phyloP scores from a whole-genome alignment of 2,888 invertebrate genomes.

The Empis stercorea region DNA sequence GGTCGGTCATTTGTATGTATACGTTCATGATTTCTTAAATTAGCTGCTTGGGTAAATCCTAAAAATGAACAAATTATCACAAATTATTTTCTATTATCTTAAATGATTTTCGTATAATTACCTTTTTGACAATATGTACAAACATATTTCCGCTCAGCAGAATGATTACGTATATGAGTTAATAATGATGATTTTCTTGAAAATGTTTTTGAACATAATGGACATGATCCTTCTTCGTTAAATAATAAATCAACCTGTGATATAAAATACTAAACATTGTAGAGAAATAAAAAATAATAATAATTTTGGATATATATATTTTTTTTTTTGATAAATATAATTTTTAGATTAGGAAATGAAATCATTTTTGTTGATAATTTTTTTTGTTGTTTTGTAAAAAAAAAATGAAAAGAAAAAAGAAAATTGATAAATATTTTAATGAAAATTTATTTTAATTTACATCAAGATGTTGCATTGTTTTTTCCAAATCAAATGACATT shows the following conservation, averaged over 20 bases:
- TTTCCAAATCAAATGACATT: slow-evolving; percentile 29
- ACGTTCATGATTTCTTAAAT: slow-evolving; percentile 36
- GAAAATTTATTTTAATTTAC: slow-evolving; percentile 25
- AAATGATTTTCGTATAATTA: slow-evolving; percentile 13
- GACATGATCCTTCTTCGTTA: slow-evolving; percentile 37
- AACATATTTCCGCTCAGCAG: slow-evolving; percentile 36
- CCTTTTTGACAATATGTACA: slow-evolving; percentile 36
- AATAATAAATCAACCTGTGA: slow-evolving; percentile 34
- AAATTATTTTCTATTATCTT: background rate
- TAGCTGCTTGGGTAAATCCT: slow-evolving; percentile 37
- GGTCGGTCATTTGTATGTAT: slow-evolving; percentile 38
- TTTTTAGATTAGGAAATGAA: too few relatives aligned
- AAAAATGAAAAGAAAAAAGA: slow-evolving; percentile 9
- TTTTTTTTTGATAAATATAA: background rate
- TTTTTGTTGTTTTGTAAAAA: background rate
- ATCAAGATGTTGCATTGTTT: slow-evolving; percentile 29
- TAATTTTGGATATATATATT: background rate
- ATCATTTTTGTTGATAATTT: too few relatives aligned
- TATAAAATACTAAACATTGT: slow-evolving; percentile 1
- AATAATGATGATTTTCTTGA: slow-evolving; percentile 35
- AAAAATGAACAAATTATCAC: slow-evolving; percentile 1
- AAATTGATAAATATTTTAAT: too few relatives aligned
- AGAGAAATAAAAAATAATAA: slow-evolving; percentile 1
- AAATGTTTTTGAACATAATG: slow-evolving; percentile 36
- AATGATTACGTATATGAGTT: slow-evolving; percentile 37